Evolutionary conservation across 2,113 vertebrate genomes (phyloP).

Genomic region (Sclerurus mexicanus): DNA sequence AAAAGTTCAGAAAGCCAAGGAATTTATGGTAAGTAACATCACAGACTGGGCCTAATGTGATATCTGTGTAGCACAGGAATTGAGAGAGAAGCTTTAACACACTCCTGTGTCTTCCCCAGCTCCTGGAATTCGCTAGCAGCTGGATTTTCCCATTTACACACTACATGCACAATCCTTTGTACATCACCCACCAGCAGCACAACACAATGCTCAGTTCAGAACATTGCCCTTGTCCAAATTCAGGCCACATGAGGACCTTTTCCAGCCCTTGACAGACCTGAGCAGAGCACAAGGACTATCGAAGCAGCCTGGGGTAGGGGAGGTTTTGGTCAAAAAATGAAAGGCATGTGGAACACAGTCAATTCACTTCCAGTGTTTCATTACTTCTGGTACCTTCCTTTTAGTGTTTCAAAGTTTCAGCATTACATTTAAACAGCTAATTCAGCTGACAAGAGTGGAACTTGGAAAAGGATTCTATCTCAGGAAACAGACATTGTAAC

Average conservation of each 20-base stretch:
- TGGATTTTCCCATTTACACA: neutral
- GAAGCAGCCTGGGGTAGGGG: neutral
- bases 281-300: no score
- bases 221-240: neutral
- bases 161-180: neutral
- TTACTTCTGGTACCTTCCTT: neutral
- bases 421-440: neutral
- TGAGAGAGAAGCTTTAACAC: neutral
- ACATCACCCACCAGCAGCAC: neutral
- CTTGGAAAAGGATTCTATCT: neutral
- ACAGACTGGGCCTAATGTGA: neutral
- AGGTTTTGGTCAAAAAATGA: neutral
- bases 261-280: neutral
- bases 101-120: neutral
- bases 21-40: neutral
- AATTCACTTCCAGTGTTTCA: neutral
- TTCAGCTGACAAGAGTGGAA: neutral
- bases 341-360: rapidly evolving
- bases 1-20: neutral
- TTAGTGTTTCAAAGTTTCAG: neutral
- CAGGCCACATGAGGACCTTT: neutral
- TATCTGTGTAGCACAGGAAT: neutral
- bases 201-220: neutral
- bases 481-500: neutral
- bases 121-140: neutral